These are phyloP conservation scores for Callaeas wilsoni DNA, from an alignment of 2,113 vertebrate species.

Conservation along the genomic window DNA sequence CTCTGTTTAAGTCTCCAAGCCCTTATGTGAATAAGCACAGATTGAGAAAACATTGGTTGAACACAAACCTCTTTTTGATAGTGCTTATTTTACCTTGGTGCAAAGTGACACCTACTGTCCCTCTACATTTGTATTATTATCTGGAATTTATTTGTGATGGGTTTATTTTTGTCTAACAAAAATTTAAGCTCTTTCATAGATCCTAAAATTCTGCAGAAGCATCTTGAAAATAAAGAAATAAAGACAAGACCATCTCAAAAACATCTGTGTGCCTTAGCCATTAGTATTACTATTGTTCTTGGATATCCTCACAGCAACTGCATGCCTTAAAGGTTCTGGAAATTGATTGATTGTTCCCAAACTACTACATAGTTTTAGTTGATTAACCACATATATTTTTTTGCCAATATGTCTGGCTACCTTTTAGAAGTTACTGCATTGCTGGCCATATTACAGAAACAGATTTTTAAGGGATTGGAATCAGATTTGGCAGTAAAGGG, in stretches of 20 bases:
- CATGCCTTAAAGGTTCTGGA: constrained; percentile 66
- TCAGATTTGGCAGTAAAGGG: constrained; percentile 74
- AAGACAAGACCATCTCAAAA: constrained; percentile 35
- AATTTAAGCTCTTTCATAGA: too few species aligned
- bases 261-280: neutral
- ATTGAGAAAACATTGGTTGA: neutral
- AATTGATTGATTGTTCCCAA: constrained; percentile 73
- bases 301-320: constrained; percentile 47
- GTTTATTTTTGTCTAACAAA: constrained; percentile 8
- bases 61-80: neutral
- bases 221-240: constrained; percentile 23
- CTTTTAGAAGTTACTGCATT: constrained; percentile 70
- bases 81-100: neutral
- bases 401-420: constrained; percentile 75
- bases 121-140: constrained; percentile 30
- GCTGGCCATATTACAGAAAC: constrained; percentile 73
- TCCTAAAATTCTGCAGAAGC: constrained; percentile 7
- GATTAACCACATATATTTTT: constrained; percentile 74
- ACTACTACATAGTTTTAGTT: constrained; percentile 72
- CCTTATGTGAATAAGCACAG: neutral
- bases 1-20: neutral
- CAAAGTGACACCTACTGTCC: constrained; percentile 42
- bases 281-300: constrained; percentile 42
- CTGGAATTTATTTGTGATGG: neutral
- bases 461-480: constrained; percentile 71